Evolutionary conservation across 2,113 vertebrate genomes (phyloP), one percentile per base, ranked within the genome.

Genomic region (Irena cyanogastra): DNA sequence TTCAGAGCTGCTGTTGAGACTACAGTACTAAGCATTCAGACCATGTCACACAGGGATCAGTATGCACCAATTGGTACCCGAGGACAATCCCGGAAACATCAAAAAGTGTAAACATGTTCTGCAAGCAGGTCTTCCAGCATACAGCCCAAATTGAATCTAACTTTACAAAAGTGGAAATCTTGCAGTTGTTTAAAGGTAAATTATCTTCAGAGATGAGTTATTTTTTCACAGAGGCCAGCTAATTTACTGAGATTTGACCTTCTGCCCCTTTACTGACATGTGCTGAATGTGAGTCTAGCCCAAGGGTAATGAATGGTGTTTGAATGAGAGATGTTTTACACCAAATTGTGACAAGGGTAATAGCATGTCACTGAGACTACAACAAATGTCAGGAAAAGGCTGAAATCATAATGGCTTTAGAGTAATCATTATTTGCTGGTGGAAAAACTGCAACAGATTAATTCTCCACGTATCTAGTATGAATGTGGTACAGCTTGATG

Each of bases 271-370:
- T 77, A 52, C 75, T 80, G 92, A 77, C 78, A 93, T 11, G 8
- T 80, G 21, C 42, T 47, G 59, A 93, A 91, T 88, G 44, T 56
- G 83, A 93, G 66, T 78, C 50, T 86, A 93, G 84, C 92, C 87
- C 68, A 77, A 83, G 82, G 59, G 79, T 96, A 95, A 95, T 70
- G 68, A 80, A 90, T 77, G 27, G 47, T 66, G 39, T 70, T 96
- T 90, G 82, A 93, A 90, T 90, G 68, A 93, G 85, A 74, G 82
- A 74, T 93, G 79, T 93, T 94, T 95, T 95, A 96, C 90, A 94
- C 87, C 68, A 74, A 86, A 93, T 88, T 86, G 63, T 95, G 93
- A 94, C 92, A 96, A 95, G 94, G 94, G 82, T 93, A 96, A 96
- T 93, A 94, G 59, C 64, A 83, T 93, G 87, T 94, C 94, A 83